phyloP scores from a whole-genome alignment of 2,113 vertebrate species.

The Catagonus wagneri region DNA sequence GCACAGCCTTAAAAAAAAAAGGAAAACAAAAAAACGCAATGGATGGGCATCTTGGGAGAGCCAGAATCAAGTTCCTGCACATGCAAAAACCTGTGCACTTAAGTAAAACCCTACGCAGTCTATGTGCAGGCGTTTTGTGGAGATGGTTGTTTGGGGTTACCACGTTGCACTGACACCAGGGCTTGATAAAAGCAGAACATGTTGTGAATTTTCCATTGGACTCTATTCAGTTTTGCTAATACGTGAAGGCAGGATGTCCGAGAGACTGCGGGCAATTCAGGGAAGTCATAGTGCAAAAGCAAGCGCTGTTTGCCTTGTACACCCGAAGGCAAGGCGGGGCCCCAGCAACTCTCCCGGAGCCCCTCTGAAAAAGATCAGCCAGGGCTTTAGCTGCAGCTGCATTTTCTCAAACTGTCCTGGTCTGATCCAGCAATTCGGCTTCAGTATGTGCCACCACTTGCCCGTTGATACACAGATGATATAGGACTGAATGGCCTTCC shows the following conservation, averaged over 20 bases:
- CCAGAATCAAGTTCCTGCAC: background rate
- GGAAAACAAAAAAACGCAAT: too few relatives aligned
- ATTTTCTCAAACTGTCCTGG: background rate
- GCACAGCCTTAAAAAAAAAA: too few relatives aligned
- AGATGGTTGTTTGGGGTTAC: too few relatives aligned
- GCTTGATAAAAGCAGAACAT: background rate
- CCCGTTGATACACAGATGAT: background rate
- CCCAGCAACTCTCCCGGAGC: background rate
- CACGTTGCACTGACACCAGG: background rate
- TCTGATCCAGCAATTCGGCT: background rate
- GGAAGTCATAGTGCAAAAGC: background rate
- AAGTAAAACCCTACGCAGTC: too few relatives aligned
- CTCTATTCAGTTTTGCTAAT: background rate
- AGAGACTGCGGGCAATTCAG: background rate
- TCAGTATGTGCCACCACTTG: background rate
- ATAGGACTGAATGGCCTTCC: background rate
- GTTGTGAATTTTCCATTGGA: background rate
- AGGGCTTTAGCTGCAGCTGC: accelerated
- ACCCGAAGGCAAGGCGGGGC: background rate
- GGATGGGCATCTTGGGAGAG: background rate
- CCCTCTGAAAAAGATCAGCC: background rate
- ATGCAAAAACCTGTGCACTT: background rate
- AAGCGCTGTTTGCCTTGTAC: background rate
- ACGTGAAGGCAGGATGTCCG: background rate
- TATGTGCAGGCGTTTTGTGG: accelerated